Percentiles rank a stretch among this genome's conserved stretches.
Conservation (phyloP, 2,888 invertebrate species). For the Gerris lacustris region DNA sequence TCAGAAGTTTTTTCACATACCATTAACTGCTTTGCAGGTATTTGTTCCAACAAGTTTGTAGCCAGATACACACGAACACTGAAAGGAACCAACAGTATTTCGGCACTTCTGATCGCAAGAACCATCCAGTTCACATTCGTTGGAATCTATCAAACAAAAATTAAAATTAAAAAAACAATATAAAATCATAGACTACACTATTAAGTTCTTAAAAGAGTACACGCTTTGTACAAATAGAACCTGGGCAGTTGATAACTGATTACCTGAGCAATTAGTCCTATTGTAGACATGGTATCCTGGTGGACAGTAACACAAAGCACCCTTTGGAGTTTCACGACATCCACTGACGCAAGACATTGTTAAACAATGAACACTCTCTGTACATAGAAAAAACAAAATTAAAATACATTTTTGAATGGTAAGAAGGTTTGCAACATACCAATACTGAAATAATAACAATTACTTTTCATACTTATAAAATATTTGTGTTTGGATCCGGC, state of each 20-base stretch:
- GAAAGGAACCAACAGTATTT: conserved; percentile 53
- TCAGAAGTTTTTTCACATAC: conserved; percentile 39
- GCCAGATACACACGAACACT: conserved; percentile 61
- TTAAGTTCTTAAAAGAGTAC: not conserved
- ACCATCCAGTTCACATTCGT: conserved; percentile 61
- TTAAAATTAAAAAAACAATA: conserved; percentile 13
- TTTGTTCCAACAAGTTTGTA: conserved; percentile 46
- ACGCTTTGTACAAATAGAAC: not conserved
- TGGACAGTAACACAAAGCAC: conserved; percentile 63
- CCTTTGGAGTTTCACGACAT: conserved; percentile 57
- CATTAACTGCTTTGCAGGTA: conserved; percentile 56
- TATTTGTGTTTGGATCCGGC: not conserved
- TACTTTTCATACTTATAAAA: not conserved
- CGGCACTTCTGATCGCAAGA: conserved; percentile 61
- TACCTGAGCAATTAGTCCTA: conserved; percentile 49
- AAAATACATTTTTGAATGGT: not conserved
- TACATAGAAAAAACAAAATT: conserved; percentile 10
- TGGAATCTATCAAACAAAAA: conserved; percentile 46
- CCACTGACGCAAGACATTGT: conserved; percentile 48
- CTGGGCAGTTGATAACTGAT: conserved; percentile 20
- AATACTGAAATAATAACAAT: not conserved
- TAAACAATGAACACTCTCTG: conserved; percentile 42
- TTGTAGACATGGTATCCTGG: conserved; percentile 49
- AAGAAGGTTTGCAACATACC: conserved; percentile 4
- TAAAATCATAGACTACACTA: not conserved